phyloP scores from a whole-genome alignment of 2,113 vertebrate species.

The Silurus asotus region DNA sequence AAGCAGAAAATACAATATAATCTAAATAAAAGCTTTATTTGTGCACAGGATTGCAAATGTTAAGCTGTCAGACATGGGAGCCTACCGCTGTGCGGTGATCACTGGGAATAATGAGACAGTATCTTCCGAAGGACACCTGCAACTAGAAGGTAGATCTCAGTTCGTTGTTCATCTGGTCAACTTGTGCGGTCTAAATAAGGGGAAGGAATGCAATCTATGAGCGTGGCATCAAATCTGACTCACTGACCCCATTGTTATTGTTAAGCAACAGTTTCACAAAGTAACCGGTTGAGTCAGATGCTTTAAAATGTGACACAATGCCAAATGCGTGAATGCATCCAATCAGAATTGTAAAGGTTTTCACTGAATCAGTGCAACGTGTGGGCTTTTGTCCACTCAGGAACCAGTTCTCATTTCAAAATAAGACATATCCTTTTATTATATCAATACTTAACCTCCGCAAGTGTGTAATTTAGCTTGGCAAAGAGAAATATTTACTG shows the following conservation, averaged over 20 bases:
- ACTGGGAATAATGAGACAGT: constrained; percentile 57
- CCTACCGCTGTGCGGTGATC: constrained; percentile 75
- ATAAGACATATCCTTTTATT: not conserved
- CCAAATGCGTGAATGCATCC: constrained; percentile 1
- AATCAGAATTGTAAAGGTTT: not conserved
- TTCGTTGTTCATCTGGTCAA: not conserved
- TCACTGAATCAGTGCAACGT: not conserved
- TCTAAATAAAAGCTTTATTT: not conserved
- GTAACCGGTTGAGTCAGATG: not conserved
- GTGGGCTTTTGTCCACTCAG: not conserved
- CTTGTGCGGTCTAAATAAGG: not conserved
- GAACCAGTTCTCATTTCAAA: not conserved
- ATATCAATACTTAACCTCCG: too few relatives aligned
- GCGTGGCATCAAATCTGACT: not conserved
- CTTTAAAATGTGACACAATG: not conserved
- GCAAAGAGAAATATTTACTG: not conserved
- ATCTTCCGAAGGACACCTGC: constrained; percentile 76
- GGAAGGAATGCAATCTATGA: constrained; percentile 7
- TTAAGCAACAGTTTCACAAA: not conserved
- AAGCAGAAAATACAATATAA: not conserved
- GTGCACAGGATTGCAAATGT: constrained; percentile 68
- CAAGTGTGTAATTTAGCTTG: not conserved
- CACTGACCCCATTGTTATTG: constrained; percentile 5
- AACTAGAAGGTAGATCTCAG: constrained; percentile 78
- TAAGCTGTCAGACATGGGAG: constrained; percentile 76